These are phyloP conservation scores for Ochropacha duplaris DNA, from an alignment of 2,888 invertebrate genomes.

Conservation along the genomic window DNA sequence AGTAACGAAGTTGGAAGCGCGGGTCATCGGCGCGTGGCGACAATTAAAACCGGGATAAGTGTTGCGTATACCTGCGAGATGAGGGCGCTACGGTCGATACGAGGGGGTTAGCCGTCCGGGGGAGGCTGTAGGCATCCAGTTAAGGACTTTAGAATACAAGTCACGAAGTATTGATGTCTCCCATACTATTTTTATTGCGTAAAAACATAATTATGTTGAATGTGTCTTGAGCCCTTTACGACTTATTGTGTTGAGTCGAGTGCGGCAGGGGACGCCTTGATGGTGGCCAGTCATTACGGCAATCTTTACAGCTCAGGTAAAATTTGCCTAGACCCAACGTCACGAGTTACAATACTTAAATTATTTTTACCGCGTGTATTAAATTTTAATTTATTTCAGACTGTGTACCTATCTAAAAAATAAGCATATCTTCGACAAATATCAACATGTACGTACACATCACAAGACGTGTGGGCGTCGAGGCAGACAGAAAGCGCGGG, in stretches of 20 bases:
- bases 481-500: slow-evolving; percentile 51
- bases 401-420: background rate
- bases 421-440: slow-evolving; percentile 18
- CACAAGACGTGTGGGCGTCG: slow-evolving; percentile 54
- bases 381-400: background rate
- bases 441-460: slow-evolving; percentile 53
- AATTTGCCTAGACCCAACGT: background rate
- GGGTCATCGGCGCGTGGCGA: slow-evolving; percentile 79
- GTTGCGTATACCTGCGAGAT: slow-evolving; percentile 81
- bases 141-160: slow-evolving; percentile 78
- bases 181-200: slow-evolving; percentile 49
- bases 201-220: slow-evolving; percentile 14
- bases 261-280: slow-evolving; percentile 9
- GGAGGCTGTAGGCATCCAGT: slow-evolving; percentile 61
- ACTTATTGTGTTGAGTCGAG: slow-evolving; percentile 14
- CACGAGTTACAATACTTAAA: background rate
- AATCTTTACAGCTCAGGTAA: background rate
- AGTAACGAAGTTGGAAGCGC: slow-evolving; percentile 44
- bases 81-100: slow-evolving; percentile 80
- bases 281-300: background rate
- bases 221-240: slow-evolving; percentile 7
- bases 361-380: too few species aligned
- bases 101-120: slow-evolving; percentile 50
- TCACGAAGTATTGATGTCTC: slow-evolving; percentile 72
- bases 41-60: slow-evolving; percentile 82